Conservation (phyloP, 2,888 invertebrate genomes). For the Limnephilus marmoratus region DNA sequence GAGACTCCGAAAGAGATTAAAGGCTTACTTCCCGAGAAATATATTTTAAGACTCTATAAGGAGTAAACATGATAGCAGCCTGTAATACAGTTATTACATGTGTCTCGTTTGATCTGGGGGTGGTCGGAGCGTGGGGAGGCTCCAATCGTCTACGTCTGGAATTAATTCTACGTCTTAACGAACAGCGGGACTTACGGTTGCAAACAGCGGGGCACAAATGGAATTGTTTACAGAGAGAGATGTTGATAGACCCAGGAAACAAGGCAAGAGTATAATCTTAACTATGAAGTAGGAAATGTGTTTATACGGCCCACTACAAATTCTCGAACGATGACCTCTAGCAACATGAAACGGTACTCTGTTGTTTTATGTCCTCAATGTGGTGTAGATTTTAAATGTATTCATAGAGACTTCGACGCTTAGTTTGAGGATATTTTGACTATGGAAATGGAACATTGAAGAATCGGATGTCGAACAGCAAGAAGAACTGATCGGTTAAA, state of each 20-base stretch:
- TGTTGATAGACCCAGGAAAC: not conserved
- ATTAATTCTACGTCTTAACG: conserved; percentile 36
- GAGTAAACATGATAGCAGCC: conserved; percentile 20
- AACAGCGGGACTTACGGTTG: conserved; percentile 28
- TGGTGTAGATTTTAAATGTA: too few relatives aligned
- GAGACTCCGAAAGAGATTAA: conserved; percentile 2
- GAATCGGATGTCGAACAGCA: too few relatives aligned
- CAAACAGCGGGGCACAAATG: not conserved
- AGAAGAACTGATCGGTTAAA: too few relatives aligned
- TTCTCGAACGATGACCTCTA: too few relatives aligned
- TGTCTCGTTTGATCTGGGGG: conserved; percentile 4
- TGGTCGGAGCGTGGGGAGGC: not conserved
- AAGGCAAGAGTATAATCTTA: not conserved
- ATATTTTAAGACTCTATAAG: conserved; percentile 11
- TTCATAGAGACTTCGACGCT: too few relatives aligned
- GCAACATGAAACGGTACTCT: too few relatives aligned
- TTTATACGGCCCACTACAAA: too few relatives aligned
- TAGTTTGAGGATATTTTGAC: too few relatives aligned
- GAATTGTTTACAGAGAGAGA: not conserved
- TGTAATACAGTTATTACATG: conserved; percentile 30
- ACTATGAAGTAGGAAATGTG: too few relatives aligned
- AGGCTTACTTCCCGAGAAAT: not conserved
- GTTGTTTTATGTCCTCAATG: too few relatives aligned
- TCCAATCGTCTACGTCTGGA: conserved; percentile 22
- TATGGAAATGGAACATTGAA: too few relatives aligned